Conservation (phyloP, 2,113 vertebrate species). For the Sula dactylatra region DNA sequence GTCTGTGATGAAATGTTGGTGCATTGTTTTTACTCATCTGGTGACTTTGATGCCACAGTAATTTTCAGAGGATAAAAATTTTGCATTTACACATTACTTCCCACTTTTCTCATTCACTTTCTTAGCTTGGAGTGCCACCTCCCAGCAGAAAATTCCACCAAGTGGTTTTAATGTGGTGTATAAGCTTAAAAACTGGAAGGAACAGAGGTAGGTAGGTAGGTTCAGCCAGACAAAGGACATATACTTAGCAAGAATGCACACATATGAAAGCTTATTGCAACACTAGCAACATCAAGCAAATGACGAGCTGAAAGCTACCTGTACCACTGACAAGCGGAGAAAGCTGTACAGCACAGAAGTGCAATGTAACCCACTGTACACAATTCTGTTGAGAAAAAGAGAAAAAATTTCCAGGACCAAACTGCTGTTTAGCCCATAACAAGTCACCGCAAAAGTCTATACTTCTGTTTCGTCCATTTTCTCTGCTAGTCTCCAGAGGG, state of each 20-base stretch:
- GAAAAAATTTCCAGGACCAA: not conserved
- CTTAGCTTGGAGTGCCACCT: not conserved
- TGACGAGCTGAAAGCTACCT: not conserved
- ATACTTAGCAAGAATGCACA: not conserved
- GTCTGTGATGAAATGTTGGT: not conserved
- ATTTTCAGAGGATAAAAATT: slow-evolving; percentile 1
- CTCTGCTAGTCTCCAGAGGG: not conserved
- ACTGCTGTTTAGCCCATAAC: not conserved
- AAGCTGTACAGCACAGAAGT: accelerated
- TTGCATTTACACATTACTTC: not conserved
- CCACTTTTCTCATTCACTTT: not conserved
- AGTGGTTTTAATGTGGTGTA: not conserved
- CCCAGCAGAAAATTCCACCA: not conserved
- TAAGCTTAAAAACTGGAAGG: not conserved
- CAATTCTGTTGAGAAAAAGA: not conserved
- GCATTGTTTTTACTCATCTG: slow-evolving; percentile 12
- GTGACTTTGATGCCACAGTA: not conserved
- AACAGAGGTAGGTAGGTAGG: not conserved
- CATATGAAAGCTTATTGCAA: not conserved
- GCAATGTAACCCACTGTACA: not conserved
- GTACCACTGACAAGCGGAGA: not conserved
- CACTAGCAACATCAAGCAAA: not conserved
- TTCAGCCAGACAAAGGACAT: not conserved
- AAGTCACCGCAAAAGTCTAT: not conserved
- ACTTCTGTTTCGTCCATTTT: not conserved